These are phyloP conservation scores for Ceratotherium simum DNA, from an alignment of 2,113 vertebrate genomes.

Conservation along the genomic window DNA sequence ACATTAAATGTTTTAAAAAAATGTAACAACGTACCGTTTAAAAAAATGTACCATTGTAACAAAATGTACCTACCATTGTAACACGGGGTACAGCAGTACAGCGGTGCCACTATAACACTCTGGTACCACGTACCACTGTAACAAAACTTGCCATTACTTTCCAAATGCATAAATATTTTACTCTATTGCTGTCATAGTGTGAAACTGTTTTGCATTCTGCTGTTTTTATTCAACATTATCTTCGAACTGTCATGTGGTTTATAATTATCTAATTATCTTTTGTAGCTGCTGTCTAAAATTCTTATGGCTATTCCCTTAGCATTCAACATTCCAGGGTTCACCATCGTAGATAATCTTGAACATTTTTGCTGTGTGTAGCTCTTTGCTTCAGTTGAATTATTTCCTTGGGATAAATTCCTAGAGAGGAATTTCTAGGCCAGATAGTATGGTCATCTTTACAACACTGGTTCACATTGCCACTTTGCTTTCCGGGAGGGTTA, in stretches of 20 bases:
- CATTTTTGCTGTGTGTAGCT: background rate
- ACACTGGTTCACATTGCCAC: background rate
- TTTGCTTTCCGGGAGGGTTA: slow-evolving; percentile 42
- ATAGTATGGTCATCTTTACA: background rate
- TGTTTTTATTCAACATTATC: background rate
- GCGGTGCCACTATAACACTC: too few relatives aligned
- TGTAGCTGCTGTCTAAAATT: background rate
- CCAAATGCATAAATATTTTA: background rate
- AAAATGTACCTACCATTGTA: background rate
- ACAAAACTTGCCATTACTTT: background rate
- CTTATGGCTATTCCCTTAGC: background rate
- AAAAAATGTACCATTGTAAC: background rate
- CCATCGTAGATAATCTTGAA: background rate
- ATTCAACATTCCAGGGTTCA: background rate
- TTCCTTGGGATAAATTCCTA: slow-evolving; percentile 46
- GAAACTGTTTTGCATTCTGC: slow-evolving; percentile 23
- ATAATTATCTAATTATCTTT: slow-evolving; percentile 46
- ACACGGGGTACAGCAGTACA: background rate
- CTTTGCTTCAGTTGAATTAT: slow-evolving; percentile 22
- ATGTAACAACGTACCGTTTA: background rate
- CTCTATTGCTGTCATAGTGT: background rate
- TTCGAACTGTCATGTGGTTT: background rate
- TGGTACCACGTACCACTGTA: background rate
- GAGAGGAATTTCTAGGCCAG: slow-evolving; percentile 45
- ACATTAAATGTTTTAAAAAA: slow-evolving; percentile 13